Evolutionary conservation across 2,113 vertebrate genomes (phyloP), one percentile per base, ranked within the genome.

Genomic region (Rhinolophus ferrumequinum): DNA sequence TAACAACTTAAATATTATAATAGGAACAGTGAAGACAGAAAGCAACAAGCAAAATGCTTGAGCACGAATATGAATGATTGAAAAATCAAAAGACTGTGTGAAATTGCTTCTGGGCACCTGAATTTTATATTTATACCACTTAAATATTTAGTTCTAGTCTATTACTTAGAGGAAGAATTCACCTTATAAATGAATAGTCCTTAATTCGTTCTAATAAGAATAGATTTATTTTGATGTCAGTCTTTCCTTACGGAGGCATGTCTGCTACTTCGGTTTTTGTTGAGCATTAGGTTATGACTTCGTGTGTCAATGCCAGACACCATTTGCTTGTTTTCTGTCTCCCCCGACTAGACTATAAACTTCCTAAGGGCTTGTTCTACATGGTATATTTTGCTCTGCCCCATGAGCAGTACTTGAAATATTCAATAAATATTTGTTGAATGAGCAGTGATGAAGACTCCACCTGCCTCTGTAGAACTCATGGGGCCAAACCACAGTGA

Each of bases 81-180:
- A 80, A 62, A 79, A 86, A 70, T 66, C 33, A 52, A 38, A 85
- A 77, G 56, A 18, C 24, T 64, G 14, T 15, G 8, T 84, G 38
- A 79, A 60, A 38, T 87, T 82, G 18, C 13, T 58, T 70, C 38
- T 80, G 67, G 41, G 50, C 64, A 52, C 75, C 33, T 52, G 82
- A 56, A 41, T 44, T 84, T 84, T 96, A 60, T 38, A 82, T 38
- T 89, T 67, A 44, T 38, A 38, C 38, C 58, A n/a, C 8, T 76
- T 92, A 73, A 76, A 54, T 94, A 52, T 92, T 89, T 86, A 77
- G 22, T 77, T 84, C 64, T 90, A 62, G n/a, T 60, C 12, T 80
- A 56, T 75, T 93, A 91, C 82, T 95, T 86, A 81, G 16, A 81
- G 19, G 56, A 69, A 12, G 14, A 80, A 64, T 85, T 91, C 50